These are phyloP conservation scores for Syrista parreyssii DNA, from an alignment of 2,888 invertebrate genomes.

Conservation along the genomic window DNA sequence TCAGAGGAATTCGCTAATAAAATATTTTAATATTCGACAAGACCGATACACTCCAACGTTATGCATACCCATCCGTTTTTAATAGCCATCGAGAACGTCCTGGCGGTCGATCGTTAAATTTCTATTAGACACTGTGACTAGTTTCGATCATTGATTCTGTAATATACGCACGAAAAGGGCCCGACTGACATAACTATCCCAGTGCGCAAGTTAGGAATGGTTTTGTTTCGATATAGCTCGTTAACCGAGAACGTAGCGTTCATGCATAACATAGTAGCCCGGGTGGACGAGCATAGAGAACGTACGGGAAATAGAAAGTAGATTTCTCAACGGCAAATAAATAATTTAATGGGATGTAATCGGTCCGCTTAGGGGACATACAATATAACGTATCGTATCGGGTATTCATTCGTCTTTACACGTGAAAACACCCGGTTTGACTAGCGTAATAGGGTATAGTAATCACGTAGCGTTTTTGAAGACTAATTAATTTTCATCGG, in stretches of 20 bases:
- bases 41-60: neutral
- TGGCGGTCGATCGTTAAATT: neutral
- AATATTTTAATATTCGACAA: neutral
- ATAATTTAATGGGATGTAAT: slow-evolving; percentile 48
- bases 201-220: slow-evolving; percentile 18
- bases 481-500: slow-evolving; percentile 38
- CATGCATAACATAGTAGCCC: slow-evolving; percentile 49
- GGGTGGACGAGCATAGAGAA: slow-evolving; percentile 15
- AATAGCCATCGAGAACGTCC: neutral
- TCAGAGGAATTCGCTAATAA: neutral
- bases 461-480: neutral
- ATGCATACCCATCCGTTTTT: neutral
- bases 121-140: neutral
- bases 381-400: slow-evolving; percentile 30
- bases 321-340: slow-evolving; percentile 47
- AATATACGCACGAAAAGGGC: neutral
- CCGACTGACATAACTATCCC: neutral
- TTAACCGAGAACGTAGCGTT: slow-evolving; percentile 47
- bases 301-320: slow-evolving; percentile 48
- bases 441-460: slow-evolving; percentile 27
- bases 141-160: neutral
- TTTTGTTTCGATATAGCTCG: slow-evolving; percentile 52
- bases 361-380: slow-evolving; percentile 30
- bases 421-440: slow-evolving; percentile 23
- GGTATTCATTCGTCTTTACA: slow-evolving; percentile 35